phyloP scores from a whole-genome alignment of 2,797 vertebrate species.

The Spea hammondii region DNA sequence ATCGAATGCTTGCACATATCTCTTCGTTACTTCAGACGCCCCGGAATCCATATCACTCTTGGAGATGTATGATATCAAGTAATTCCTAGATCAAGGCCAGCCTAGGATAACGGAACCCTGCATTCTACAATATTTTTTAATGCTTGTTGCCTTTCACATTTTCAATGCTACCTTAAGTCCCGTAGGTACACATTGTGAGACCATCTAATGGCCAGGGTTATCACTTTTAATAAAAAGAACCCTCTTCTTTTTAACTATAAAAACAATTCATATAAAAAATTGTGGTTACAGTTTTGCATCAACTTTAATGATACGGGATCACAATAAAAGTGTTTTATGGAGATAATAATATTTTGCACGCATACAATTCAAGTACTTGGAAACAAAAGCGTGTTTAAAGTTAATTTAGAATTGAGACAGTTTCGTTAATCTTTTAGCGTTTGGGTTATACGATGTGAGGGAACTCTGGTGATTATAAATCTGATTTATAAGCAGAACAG shows the following conservation, averaged over 20 bases:
- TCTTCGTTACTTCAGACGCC: no score
- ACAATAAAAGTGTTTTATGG: slow-evolving; percentile 50
- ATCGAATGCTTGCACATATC: no score
- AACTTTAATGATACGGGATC: slow-evolving; percentile 48
- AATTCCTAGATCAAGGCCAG: no score
- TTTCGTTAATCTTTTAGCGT: slow-evolving; percentile 40
- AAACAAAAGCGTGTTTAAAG: slow-evolving; percentile 27
- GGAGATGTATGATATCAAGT: no score
- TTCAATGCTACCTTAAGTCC: no score
- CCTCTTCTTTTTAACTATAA: slow-evolving; percentile 43
- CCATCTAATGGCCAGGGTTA: slow-evolving; percentile 14
- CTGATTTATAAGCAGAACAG: slow-evolving; percentile 17
- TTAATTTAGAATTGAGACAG: slow-evolving; percentile 3
- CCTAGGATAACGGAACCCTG: no score
- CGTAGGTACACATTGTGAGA: no score
- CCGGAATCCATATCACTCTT: no score
- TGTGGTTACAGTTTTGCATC: slow-evolving; percentile 49
- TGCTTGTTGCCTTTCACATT: no score
- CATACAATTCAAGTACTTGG: slow-evolving; percentile 28
- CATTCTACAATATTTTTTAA: no score
- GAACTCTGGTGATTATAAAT: slow-evolving; percentile 31
- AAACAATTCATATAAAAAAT: slow-evolving; percentile 46
- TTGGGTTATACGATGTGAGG: slow-evolving; percentile 25
- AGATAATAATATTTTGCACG: slow-evolving; percentile 45
- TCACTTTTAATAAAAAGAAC: slow-evolving; percentile 51